Evolutionary conservation across 2,113 vertebrate genomes (phyloP).

Genomic region (Gadus macrocephalus): DNA sequence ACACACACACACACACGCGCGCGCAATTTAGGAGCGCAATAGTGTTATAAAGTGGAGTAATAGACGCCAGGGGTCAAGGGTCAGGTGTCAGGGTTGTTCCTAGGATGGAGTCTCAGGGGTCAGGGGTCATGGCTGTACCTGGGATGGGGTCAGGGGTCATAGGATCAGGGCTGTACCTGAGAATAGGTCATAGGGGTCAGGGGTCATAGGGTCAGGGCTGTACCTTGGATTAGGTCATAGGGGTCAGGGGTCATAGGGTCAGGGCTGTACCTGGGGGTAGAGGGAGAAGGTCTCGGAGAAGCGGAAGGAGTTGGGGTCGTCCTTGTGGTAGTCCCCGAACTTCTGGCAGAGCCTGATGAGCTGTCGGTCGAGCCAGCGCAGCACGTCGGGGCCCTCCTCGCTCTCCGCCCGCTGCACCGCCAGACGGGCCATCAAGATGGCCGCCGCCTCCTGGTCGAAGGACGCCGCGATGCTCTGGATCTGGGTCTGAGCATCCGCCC

Average conservation of each 20-base stretch:
- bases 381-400: conserved; percentile 94
- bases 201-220: background rate
- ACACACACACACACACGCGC: conserved; percentile 16
- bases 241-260: background rate
- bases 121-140: background rate
- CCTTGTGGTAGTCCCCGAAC: conserved; percentile 98
- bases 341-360: conserved; percentile 98
- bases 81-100: background rate
- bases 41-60: background rate
- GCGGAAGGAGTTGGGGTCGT: conserved; percentile 94
- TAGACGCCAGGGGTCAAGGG: background rate
- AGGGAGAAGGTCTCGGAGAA: conserved; percentile 98
- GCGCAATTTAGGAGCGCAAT: background rate
- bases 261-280: conserved; percentile 87
- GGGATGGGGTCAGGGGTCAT: background rate
- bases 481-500: conserved; percentile 95
- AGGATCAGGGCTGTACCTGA: background rate
- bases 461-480: conserved; percentile 95
- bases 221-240: background rate
- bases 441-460: conserved; percentile 95
- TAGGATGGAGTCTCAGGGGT: background rate
- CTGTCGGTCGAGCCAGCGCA: conserved; percentile 93
- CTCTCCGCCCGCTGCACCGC: conserved; percentile 92
- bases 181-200: background rate
- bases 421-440: conserved; percentile 93